These are phyloP conservation scores for Triplophysa siluroides DNA, from an alignment of 2,113 vertebrate species.

Conservation along the genomic window DNA sequence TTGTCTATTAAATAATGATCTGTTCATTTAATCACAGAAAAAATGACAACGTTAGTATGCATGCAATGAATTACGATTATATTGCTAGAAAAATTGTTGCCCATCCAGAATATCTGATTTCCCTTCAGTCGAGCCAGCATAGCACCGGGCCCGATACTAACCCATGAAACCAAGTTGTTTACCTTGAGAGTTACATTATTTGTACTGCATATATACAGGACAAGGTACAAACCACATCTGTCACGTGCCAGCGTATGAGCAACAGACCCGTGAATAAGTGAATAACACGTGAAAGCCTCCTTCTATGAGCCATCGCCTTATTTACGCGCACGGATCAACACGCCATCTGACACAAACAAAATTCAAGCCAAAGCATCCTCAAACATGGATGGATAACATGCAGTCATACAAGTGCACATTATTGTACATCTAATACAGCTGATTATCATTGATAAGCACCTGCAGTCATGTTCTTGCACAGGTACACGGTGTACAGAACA, in stretches of 20 bases:
- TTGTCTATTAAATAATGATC: too few species aligned
- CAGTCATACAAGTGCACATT: background rate
- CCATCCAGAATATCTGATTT: too few species aligned
- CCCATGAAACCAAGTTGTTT: background rate
- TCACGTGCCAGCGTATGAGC: background rate
- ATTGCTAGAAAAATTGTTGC: too few species aligned
- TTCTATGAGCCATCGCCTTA: background rate
- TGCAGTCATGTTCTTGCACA: background rate
- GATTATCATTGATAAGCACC: background rate
- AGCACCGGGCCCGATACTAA: too few species aligned
- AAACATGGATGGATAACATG: background rate
- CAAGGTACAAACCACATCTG: background rate
- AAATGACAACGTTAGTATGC: too few species aligned
- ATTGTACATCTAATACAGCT: background rate
- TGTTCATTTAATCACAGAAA: too few species aligned
- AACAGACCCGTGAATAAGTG: conserved; percentile 19
- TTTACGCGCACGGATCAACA: conserved; percentile 11
- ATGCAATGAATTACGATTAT: too few species aligned
- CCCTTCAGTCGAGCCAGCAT: too few species aligned
- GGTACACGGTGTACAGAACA: background rate
- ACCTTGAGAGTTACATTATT: background rate
- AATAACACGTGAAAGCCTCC: conserved; percentile 18
- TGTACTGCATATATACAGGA: background rate
- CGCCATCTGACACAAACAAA: conserved; percentile 20
- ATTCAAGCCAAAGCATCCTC: background rate